Evolutionary conservation across 2,888 invertebrate species (phyloP).

Genomic region (Caradrina kadenii): DNA sequence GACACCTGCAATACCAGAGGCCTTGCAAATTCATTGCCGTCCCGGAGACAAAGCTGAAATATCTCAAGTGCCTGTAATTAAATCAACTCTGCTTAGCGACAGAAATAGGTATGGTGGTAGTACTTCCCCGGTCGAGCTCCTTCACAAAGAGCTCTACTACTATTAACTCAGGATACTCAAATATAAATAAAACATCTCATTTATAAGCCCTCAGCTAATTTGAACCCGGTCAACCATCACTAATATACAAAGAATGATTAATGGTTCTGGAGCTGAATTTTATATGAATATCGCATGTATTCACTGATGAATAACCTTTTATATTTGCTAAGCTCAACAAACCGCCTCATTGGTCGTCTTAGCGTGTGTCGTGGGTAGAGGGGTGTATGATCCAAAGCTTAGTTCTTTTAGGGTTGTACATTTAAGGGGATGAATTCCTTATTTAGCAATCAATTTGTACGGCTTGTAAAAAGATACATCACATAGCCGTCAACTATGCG

Average conservation of each 20-base stretch:
- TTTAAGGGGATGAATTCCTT: background rate
- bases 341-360: background rate
- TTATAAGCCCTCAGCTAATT: background rate
- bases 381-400: background rate
- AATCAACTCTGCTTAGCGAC: too few relatives aligned
- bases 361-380: background rate
- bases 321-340: conserved; percentile 8
- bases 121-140: too few relatives aligned
- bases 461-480: too few relatives aligned
- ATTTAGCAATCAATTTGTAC: too few relatives aligned
- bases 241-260: conserved; percentile 38
- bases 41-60: too few relatives aligned
- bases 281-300: conserved; percentile 18
- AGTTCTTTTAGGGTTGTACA: background rate
- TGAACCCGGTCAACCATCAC: conserved; percentile 4
- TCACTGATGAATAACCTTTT: conserved; percentile 23
- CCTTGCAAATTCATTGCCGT: too few relatives aligned
- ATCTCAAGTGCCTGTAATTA: too few relatives aligned
- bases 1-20: too few relatives aligned
- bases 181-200: background rate
- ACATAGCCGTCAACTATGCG: too few relatives aligned
- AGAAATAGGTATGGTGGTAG: too few relatives aligned
- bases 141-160: too few relatives aligned
- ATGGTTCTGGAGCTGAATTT: conserved; percentile 11
- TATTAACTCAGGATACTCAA: too few relatives aligned